Evolutionary conservation across 2,113 vertebrate species (phyloP), one percentile per base, ranked within the genome.

Genomic region (Amia ocellicauda): DNA sequence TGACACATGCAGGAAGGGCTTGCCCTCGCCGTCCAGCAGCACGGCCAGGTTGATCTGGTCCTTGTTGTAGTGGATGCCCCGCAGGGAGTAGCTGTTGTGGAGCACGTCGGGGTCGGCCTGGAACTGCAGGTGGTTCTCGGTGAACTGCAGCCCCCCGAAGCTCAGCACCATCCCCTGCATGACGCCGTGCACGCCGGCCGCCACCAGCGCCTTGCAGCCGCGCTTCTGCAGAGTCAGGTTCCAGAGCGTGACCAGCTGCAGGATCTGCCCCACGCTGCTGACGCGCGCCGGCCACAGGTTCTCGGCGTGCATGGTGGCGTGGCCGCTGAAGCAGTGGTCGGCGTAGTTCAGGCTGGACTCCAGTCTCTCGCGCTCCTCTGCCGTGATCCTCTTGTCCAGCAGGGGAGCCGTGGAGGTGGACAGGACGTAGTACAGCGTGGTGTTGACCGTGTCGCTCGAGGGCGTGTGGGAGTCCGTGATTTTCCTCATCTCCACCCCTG

Each of bases 71-170:
- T 89, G 95, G 77, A 99, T 94, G 3, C 97, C 97, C 0, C 90
- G 88, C 67, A 99, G 70, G 1, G 93, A 87, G 4, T 98, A 99
- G 91, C 95, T 97, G 82, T 98, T 98, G 73, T 98, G 97, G 54
- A 98, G 89, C 10, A 98, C 95, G 0, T 95, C 91, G 0, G 96
- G 96, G 68, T 99, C 97, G 0, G 96, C 94, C 81, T 97, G 95
- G 74, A 99, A 98, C 90, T 98, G 96, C 0, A 99, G 93, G 70
- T 98, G 97, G 85, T 98, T 97, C 75, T 99, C 97, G 0, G 95
- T 98, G 88, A 98, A 98, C 89, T 98, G 96, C 14, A 99, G 91
- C 10, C 96, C 97, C 0, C 95, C 96, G 0, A 99, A 99, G 78
- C 97, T 98, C 2, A 99, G 94, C 78, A 93, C 93, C 90, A 94